Conservation (phyloP, 2,888 invertebrate genomes). For the Lycaena phlaeas region DNA sequence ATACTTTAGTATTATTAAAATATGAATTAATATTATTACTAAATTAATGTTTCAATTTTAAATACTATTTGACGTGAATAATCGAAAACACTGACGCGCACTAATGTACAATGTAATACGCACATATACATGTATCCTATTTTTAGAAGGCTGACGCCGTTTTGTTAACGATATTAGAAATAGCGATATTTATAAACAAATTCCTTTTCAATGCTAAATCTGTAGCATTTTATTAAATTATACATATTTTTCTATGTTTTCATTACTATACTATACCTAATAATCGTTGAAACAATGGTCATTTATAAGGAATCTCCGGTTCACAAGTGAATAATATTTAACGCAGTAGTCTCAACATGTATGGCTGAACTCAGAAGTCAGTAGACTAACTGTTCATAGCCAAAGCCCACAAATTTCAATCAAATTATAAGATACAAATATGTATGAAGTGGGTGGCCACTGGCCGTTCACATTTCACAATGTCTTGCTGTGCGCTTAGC, state of each 20-base stretch:
- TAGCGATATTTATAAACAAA: neutral
- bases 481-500: slow-evolving; percentile 52
- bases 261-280: slow-evolving; percentile 61
- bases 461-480: slow-evolving; percentile 73
- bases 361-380: slow-evolving; percentile 62
- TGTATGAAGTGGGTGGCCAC: slow-evolving; percentile 65
- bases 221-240: too few species aligned
- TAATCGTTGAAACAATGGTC: slow-evolving; percentile 61
- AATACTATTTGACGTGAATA: too few species aligned
- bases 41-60: too few species aligned
- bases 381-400: slow-evolving; percentile 63
- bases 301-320: slow-evolving; percentile 53
- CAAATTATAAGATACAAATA: slow-evolving; percentile 54
- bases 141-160: slow-evolving; percentile 16
- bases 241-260: neutral
- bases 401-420: slow-evolving; percentile 67
- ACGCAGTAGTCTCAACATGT: slow-evolving; percentile 58
- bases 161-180: neutral
- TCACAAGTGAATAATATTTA: slow-evolving; percentile 26
- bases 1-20: too few species aligned
- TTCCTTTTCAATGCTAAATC: too few species aligned
- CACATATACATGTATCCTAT: slow-evolving; percentile 16
- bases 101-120: slow-evolving; percentile 15
- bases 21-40: too few species aligned
- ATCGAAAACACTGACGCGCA: slow-evolving; percentile 15